Base-by-base conservation (phyloP, 2,113 vertebrate species). In the Opisthocomus hoazin region DNA sequence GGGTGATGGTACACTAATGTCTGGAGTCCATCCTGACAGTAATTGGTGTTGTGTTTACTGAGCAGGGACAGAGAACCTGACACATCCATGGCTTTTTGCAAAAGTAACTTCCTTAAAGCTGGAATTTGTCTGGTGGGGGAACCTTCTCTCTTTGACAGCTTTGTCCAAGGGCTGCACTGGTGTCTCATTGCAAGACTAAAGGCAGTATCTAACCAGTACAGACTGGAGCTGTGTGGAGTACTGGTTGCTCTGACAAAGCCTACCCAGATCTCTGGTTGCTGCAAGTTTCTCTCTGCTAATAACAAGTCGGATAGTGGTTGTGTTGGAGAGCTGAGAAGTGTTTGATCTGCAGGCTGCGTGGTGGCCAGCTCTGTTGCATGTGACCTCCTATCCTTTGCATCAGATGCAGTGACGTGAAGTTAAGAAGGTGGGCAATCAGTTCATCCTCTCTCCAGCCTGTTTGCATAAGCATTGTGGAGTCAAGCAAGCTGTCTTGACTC, bases 321-420 rank as follows among this genome's bases (percentile, higher is more conserved):
- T 58, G 27, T 46, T 56, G 43, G 43, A 75, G n/a, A 81, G 10
- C 14, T 2, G 5, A 65, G 73, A 63, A 84, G 16, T 11, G 2
- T 58, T 66, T 84, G 46, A 19, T 29, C 17, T 87, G 17, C 53
- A 75, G 45, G 43, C 60, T 87, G 23, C 14, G 3, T 0, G 0
- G 26, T 84, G 43, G 39, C 56, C 22, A 45, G 5, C 34, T 50
- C 54, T 66, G 14, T 60, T 21, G 15, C 37, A 6, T 10, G 27
- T 48, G 13, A 54, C 18, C 6, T 66, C 26, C 11, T 58, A 2
- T 1, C 1, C 10, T 51, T 71, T 2, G 2, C 34, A 30, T 5
- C 0, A 2, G n/a, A 26, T 63, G 30, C 34, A 53, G 11, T 48
- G 63, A 65, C 73, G 27, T 21, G 37, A 68, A 82, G 21, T 46